Percentiles rank a stretch among this genome's conserved stretches.
Evolutionary conservation across 37 sponge, comb jelly and placozoan species (phyloP).

Genomic region (Ianthella basta): DNA sequence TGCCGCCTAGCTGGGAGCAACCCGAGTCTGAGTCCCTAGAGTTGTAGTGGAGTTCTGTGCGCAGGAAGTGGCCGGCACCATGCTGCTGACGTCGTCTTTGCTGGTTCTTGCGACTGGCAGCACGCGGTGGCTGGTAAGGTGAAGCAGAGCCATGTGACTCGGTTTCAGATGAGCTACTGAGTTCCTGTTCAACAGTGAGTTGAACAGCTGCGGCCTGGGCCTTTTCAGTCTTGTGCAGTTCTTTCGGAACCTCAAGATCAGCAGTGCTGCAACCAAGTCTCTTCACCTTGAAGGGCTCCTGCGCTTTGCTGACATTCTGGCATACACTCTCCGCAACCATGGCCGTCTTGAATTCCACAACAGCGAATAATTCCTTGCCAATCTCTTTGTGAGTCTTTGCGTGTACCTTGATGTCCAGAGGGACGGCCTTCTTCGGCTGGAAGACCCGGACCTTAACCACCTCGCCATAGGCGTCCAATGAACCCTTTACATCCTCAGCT

Average conservation of each 20-base stretch:
- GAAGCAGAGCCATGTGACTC: neutral
- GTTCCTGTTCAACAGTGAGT: neutral
- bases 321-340: slow-evolving; percentile 56
- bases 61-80: neutral
- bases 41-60: too few relatives aligned
- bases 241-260: too few relatives aligned
- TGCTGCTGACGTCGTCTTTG: neutral
- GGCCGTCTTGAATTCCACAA: slow-evolving; percentile 72
- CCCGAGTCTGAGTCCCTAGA: slow-evolving; percentile 62
- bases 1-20: slow-evolving; percentile 31
- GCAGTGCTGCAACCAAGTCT: neutral
- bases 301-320: neutral
- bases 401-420: slow-evolving; percentile 77
- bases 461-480: slow-evolving; percentile 70
- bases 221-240: neutral
- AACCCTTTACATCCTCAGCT: slow-evolving; percentile 44
- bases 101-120: slow-evolving; percentile 14
- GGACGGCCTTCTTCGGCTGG: slow-evolving; percentile 70
- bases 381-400: slow-evolving; percentile 45
- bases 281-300: neutral
- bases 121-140: slow-evolving; percentile 1
- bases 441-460: slow-evolving; percentile 67
- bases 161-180: slow-evolving; percentile 23
- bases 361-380: slow-evolving; percentile 65
- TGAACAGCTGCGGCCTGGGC: neutral